Evolutionary conservation across 2,113 vertebrate genomes (phyloP), one percentile per base, ranked within the genome.

Genomic region (Saccopteryx leptura): DNA sequence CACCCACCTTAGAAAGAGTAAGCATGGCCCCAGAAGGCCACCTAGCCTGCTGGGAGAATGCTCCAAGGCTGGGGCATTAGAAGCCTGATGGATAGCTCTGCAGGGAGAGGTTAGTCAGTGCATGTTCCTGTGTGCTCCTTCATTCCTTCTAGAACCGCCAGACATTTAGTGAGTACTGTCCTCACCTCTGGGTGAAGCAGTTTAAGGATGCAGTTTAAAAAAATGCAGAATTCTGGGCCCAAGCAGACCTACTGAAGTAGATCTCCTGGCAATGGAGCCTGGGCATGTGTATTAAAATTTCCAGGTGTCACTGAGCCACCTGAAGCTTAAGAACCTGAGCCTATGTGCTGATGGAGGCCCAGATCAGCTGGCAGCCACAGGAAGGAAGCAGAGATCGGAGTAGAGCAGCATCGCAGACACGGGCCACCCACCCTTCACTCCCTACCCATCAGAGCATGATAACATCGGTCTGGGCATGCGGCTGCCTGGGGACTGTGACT

Each of bases 21-120:
- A 19, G 4, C 28, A 46, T 21, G 7, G 1, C 28, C 68, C 0
- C 0, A 14, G 31, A 72, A 74, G 69, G 23, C 21, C 1, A 9
- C 69, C 52, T n/a, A 17, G 15, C 5, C 66, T 75, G 17, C 75
- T 66, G 46, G 88, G 23, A 26, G 12, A 48, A 0, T 71, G 56
- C 28, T 66, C 72, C 28, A 7, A 54, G 24, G 12, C 21, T 23
- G 28, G 31, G 90, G 24, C 21, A 5, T 2, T 19, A 4, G 71
- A 58, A 28, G 21, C 10, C 4, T 26, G 17, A 10, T 12, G 52
- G 76, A 26, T 13, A 63, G 31, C 60, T 88, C 33, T 72, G 48
- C 24, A 24, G 80, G 14, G 21, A 80, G 50, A 75, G 14, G 60
- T 15, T 9, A 10, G 63, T 7, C 26, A 24, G n/a, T 11, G 19